Evolutionary conservation across 2,888 invertebrate species (phyloP).

Genomic region (Autographa gamma): DNA sequence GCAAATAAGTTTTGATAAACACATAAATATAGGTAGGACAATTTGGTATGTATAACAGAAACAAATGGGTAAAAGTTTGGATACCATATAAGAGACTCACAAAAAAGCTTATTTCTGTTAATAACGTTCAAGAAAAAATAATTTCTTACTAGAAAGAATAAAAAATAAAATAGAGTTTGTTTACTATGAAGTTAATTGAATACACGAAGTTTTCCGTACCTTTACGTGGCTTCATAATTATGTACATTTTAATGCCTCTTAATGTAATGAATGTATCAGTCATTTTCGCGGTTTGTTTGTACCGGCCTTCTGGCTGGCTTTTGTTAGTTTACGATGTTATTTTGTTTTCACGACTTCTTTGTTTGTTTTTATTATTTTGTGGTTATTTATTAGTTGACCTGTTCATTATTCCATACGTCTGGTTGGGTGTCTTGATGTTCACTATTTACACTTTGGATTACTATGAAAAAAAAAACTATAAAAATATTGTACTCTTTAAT

Average conservation of each 20-base stretch:
- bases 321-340: conserved; percentile 1
- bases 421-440: no score
- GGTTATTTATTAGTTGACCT: neutral
- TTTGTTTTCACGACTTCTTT: neutral
- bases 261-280: conserved; percentile 38
- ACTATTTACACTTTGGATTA: no score
- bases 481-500: no score
- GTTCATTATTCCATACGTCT: no score
- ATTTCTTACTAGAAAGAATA: neutral
- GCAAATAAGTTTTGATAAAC: no score
- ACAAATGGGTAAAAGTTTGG: no score
- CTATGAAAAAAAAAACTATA: no score
- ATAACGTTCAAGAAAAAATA: no score
- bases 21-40: no score
- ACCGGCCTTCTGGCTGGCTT: neutral
- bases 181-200: neutral
- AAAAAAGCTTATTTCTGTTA: no score
- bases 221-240: conserved; percentile 40
- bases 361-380: neutral
- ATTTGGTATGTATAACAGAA: no score
- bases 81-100: no score
- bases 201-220: conserved; percentile 16
- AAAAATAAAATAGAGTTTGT: neutral
- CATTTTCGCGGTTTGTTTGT: conserved; percentile 20
- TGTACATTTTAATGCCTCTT: conserved; percentile 41